phyloP scores from a whole-genome alignment of 2,797 vertebrate species.

The Gadopsis marmoratus region DNA sequence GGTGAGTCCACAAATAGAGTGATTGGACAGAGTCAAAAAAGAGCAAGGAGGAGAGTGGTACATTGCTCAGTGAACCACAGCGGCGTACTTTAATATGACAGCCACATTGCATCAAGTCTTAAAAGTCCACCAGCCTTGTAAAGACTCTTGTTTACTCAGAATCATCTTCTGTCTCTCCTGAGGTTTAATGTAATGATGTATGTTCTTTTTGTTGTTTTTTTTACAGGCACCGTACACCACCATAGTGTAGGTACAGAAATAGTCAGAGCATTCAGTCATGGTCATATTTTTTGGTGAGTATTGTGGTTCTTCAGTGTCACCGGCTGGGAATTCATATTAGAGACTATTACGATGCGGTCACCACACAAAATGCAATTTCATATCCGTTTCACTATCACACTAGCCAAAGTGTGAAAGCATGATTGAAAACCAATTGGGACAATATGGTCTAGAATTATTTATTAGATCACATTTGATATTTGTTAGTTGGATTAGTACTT shows the following conservation, averaged over 20 bases:
- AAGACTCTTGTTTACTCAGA: conserved; percentile 40
- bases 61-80: conserved; percentile 70
- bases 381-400: background rate
- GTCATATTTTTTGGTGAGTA: background rate
- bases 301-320: conserved; percentile 23
- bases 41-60: conserved; percentile 38
- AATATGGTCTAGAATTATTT: background rate
- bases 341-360: conserved; percentile 8
- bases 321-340: background rate
- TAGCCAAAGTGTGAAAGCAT: background rate
- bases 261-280: background rate
- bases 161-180: background rate
- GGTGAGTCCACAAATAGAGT: conserved; percentile 64
- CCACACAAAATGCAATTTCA: background rate
- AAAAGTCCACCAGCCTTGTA: conserved; percentile 41
- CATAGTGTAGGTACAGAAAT: background rate
- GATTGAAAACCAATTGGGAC: background rate
- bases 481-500: too few relatives aligned
- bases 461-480: background rate
- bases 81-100: conserved; percentile 53
- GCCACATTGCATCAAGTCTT: conserved; percentile 64
- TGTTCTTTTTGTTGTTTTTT: too few relatives aligned
- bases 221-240: background rate
- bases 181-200: background rate
- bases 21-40: conserved; percentile 47